Percentiles rank a stretch among this genome's conserved stretches.
These are phyloP conservation scores for Calephelis virginiensis DNA, from an alignment of 1,140 invertebrate genomes.

Conservation along the genomic window DNA sequence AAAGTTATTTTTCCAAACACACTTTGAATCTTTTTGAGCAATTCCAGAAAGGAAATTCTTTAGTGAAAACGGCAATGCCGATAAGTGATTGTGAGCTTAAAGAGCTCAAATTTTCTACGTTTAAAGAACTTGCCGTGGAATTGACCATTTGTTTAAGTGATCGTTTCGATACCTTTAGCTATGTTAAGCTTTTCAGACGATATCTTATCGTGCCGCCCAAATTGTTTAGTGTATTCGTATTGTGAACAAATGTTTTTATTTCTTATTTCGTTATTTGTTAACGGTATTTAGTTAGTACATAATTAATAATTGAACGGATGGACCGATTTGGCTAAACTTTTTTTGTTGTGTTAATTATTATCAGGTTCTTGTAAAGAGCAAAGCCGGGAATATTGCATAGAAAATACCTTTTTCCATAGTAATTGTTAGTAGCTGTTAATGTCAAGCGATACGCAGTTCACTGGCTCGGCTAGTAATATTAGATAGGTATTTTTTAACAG, in stretches of 20 bases:
- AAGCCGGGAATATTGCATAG: too few relatives aligned
- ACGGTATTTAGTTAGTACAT: too few relatives aligned
- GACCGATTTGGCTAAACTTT: too few relatives aligned
- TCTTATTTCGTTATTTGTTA: too few relatives aligned
- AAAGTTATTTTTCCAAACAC: slow-evolving; percentile 17
- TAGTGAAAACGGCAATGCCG: slow-evolving; percentile 12
- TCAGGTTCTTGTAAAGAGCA: too few relatives aligned
- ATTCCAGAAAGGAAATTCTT: slow-evolving; percentile 10
- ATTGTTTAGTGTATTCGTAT: neutral
- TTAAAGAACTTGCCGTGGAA: slow-evolving; percentile 3
- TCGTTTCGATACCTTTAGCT: slow-evolving; percentile 15
- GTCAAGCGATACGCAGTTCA: too few relatives aligned
- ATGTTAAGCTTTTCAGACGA: neutral
- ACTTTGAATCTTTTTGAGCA: slow-evolving; percentile 16
- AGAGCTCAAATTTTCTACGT: slow-evolving; percentile 10
- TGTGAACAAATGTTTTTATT: neutral
- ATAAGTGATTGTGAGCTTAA: slow-evolving; percentile 23
- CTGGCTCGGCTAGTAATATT: too few relatives aligned
- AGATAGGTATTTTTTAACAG: too few relatives aligned
- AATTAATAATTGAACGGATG: too few relatives aligned
- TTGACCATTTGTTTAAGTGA: slow-evolving; percentile 15
- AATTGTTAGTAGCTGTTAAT: too few relatives aligned
- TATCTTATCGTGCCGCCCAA: neutral
- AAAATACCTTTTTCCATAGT: too few relatives aligned
- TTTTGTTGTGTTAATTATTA: too few relatives aligned